These are phyloP conservation scores for Phalacrocorax brasilianus DNA, from an alignment of 2,113 vertebrate genomes.

Conservation along the genomic window DNA sequence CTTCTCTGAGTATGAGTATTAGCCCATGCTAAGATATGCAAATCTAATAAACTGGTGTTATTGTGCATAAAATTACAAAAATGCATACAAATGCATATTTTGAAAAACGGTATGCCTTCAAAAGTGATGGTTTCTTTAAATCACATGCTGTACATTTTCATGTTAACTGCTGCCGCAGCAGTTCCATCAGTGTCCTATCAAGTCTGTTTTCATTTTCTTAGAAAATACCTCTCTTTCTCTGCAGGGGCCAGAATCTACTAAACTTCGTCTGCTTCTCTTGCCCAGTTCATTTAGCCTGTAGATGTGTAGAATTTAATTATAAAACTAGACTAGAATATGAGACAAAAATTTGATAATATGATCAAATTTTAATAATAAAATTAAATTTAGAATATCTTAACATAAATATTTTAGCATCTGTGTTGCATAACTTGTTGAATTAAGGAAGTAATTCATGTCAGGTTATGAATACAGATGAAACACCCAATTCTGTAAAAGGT, in stretches of 20 bases:
- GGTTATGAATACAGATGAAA: slow-evolving; percentile 7
- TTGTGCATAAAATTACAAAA: background rate
- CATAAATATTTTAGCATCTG: background rate
- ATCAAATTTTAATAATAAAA: slow-evolving; percentile 7
- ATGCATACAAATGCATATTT: background rate
- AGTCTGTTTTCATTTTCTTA: background rate
- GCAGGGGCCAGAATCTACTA: background rate
- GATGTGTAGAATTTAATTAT: background rate
- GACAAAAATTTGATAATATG: background rate
- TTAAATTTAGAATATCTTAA: background rate
- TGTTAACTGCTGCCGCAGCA: background rate
- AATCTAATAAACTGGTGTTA: background rate
- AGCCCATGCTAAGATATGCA: background rate
- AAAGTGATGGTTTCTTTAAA: background rate
- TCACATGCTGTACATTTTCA: background rate
- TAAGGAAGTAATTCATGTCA: background rate
- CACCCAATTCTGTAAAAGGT: background rate
- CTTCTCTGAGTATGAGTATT: background rate
- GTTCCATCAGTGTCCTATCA: background rate
- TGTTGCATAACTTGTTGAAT: background rate
- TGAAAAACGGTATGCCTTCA: background rate
- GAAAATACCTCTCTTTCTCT: background rate
- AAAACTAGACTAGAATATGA: background rate
- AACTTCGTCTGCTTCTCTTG: background rate
- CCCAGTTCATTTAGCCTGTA: background rate